A percentile compares a stretch with the other conserved stretches of the same genome.
Evolutionary conservation across 2,797 vertebrate species (phyloP).

Genomic region (Tadarida brasiliensis): DNA sequence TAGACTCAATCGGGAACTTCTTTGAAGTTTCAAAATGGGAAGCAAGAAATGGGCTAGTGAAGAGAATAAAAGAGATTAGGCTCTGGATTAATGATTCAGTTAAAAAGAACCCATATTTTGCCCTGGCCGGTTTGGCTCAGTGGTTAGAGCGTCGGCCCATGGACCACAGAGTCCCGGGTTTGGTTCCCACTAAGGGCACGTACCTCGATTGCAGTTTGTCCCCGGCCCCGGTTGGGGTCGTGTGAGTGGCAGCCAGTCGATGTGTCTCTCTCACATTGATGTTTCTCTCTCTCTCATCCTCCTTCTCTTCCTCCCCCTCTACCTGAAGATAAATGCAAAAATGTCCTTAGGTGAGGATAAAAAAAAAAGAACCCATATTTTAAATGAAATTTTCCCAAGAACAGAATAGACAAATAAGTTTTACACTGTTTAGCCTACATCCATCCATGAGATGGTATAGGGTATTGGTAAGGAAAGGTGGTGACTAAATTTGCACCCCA

Average conservation of each 20-base stretch:
- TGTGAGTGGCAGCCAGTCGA: too few relatives aligned
- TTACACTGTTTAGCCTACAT: background rate
- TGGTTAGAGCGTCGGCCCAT: too few relatives aligned
- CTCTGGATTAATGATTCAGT: background rate
- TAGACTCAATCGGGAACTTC: background rate
- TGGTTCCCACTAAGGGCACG: too few relatives aligned
- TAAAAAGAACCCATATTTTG: too few relatives aligned
- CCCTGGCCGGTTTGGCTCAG: too few relatives aligned
- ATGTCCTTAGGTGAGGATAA: background rate
- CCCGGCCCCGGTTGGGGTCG: too few relatives aligned
- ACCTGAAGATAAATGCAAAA: too few relatives aligned
- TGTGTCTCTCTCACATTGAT: too few relatives aligned
- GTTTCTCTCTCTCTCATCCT: too few relatives aligned
- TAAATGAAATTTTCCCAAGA: background rate
- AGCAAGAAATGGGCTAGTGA: background rate
- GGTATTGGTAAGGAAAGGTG: background rate
- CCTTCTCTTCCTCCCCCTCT: too few relatives aligned
- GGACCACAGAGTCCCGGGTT: too few relatives aligned
- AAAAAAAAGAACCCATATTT: background rate
- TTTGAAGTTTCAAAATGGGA: slow-evolving; percentile 32
- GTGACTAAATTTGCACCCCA: background rate
- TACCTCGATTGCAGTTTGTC: too few relatives aligned
- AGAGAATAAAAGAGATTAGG: background rate
- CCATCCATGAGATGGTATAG: background rate
- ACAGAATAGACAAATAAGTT: background rate